Evolutionary conservation across 1,140 invertebrate species (phyloP).

Genomic region (Wiebesia pumilae): DNA sequence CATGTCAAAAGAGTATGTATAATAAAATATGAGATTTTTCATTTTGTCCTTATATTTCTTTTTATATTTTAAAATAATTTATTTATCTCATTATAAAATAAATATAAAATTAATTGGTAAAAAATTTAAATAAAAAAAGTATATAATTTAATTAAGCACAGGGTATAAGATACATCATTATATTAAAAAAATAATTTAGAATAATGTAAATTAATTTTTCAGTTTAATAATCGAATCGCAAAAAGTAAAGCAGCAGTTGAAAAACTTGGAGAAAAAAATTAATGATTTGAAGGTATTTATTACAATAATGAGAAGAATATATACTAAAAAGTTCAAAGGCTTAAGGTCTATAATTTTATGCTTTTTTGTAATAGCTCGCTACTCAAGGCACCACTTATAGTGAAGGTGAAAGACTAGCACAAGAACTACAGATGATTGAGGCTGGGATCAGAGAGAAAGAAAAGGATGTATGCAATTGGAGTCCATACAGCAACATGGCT

Average conservation of each 20-base stretch:
- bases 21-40: conserved; percentile 52
- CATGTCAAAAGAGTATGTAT: conserved; percentile 71
- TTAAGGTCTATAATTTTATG: not conserved
- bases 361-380: conserved; percentile 66
- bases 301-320: not conserved
- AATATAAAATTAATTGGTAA: too few species aligned
- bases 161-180: not conserved
- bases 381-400: conserved; percentile 74
- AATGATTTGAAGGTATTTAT: conserved; percentile 79
- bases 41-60: conserved; percentile 19
- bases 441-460: conserved; percentile 81
- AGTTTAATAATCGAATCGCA: conserved; percentile 79
- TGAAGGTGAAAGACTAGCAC: conserved; percentile 78
- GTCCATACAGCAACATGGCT: conserved; percentile 67
- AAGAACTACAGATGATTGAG: conserved; percentile 81
- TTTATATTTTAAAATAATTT: not conserved
- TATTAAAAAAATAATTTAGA: not conserved
- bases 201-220: conserved; percentile 51
- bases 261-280: conserved; percentile 79
- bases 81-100: too few species aligned
- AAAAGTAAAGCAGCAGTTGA: conserved; percentile 79
- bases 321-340: conserved; percentile 11
- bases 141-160: too few species aligned
- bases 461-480: conserved; percentile 78
- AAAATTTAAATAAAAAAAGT: too few species aligned